These are phyloP conservation scores for Pterobdella sp. DNA, from an alignment of 2,888 invertebrate genomes.

Conservation along the genomic window DNA sequence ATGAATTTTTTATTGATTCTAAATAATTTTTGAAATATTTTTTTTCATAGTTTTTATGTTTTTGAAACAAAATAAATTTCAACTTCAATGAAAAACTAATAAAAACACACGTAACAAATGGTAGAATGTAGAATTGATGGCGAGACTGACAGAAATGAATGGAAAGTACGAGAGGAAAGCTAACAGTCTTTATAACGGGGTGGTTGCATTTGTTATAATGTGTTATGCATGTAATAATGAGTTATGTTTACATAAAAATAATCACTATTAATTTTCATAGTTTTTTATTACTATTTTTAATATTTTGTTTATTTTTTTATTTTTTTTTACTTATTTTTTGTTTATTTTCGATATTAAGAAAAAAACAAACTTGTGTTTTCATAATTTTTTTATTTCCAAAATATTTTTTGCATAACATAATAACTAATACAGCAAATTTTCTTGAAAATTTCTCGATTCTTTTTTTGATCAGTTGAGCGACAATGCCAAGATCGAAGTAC, in stretches of 20 bases:
- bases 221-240: not conserved
- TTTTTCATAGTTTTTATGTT: no score
- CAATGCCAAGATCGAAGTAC: not conserved
- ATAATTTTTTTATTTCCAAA: no score
- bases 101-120: no score
- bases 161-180: not conserved
- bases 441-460: no score
- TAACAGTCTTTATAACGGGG: not conserved
- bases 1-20: no score
- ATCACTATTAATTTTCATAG: not conserved
- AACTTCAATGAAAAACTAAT: no score
- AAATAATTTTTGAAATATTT: no score
- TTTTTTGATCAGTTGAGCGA: not conserved
- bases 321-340: not conserved
- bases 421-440: no score
- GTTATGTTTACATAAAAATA: not conserved
- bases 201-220: not conserved
- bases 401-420: no score
- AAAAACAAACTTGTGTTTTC: not conserved
- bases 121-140: slow-evolving; percentile 3
- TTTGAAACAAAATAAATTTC: no score
- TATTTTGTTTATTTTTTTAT: not conserved
- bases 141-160: not conserved
- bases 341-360: not conserved
- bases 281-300: no score